Evolutionary conservation across 2,888 invertebrate genomes (phyloP).

Genomic region (Steinernema scapterisci): DNA sequence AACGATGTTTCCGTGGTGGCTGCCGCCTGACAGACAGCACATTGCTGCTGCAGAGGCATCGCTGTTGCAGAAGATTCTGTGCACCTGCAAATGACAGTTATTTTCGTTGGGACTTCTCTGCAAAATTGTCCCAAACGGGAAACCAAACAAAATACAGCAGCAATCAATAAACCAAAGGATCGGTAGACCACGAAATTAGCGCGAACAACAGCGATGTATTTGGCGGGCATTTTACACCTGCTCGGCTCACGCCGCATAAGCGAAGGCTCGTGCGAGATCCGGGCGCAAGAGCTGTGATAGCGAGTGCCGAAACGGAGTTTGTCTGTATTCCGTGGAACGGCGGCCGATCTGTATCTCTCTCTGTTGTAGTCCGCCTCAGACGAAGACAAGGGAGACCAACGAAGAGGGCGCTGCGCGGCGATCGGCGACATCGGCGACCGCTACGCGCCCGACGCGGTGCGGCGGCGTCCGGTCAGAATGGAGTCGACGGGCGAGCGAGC

Average conservation of each 20-base stretch:
- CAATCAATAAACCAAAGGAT: not conserved
- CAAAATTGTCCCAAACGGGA: no score
- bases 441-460: not conserved
- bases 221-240: no score
- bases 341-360: slow-evolving; percentile 17
- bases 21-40: slow-evolving; percentile 30
- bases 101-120: no score
- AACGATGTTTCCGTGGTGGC: not conserved
- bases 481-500: not conserved
- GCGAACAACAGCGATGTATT: not conserved
- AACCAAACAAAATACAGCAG: not conserved
- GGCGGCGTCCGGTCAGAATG: not conserved
- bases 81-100: no score
- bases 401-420: slow-evolving; percentile 18
- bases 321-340: slow-evolving; percentile 2
- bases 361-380: slow-evolving; percentile 26
- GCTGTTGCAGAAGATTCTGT: no score
- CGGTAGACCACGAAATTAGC: not conserved
- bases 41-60: slow-evolving; percentile 26
- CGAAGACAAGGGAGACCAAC: not conserved
- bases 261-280: no score
- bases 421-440: slow-evolving; percentile 22
- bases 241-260: no score
- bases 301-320: no score
- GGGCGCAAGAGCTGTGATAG: no score